Evolutionary conservation across 2,888 invertebrate species (phyloP).

Genomic region (Alloscopus bannaensis): DNA sequence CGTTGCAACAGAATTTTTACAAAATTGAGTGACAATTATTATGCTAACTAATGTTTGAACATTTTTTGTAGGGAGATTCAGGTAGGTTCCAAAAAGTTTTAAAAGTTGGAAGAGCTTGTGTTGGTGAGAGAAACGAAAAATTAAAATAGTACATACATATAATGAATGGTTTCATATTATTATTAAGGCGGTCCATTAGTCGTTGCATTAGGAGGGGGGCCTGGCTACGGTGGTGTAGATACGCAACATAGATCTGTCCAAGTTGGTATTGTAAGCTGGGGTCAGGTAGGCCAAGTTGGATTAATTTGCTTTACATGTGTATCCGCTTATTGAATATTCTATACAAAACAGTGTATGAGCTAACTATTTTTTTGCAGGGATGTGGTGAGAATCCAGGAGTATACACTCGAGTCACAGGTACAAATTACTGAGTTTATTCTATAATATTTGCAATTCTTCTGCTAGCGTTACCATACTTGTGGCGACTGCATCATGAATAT

Average conservation of each 20-base stretch:
- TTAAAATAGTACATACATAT: slow-evolving; percentile 3
- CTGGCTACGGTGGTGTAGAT: neutral
- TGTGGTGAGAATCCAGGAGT: slow-evolving; percentile 69
- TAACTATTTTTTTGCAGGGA: slow-evolving; percentile 17
- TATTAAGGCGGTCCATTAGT: slow-evolving; percentile 68
- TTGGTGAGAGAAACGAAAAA: no score
- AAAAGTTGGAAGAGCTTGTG: no score
- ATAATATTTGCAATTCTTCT: no score
- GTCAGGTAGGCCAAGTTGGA: slow-evolving; percentile 34
- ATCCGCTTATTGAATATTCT: no score
- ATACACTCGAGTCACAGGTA: slow-evolving; percentile 69
- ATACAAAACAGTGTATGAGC: neutral
- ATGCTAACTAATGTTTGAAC: no score
- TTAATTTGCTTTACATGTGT: no score
- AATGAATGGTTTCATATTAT: neutral
- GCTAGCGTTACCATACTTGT: no score
- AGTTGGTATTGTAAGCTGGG: slow-evolving; percentile 70
- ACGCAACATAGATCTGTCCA: slow-evolving; percentile 60
- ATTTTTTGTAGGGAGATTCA: slow-evolving; percentile 51
- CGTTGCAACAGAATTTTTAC: no score
- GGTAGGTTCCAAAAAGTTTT: slow-evolving; percentile 13
- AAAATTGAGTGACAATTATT: no score
- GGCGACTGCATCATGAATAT: slow-evolving; percentile 39
- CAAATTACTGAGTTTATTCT: neutral
- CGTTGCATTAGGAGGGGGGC: slow-evolving; percentile 11